Conservation (phyloP, 2,113 vertebrate genomes). For the Pavo muticus region DNA sequence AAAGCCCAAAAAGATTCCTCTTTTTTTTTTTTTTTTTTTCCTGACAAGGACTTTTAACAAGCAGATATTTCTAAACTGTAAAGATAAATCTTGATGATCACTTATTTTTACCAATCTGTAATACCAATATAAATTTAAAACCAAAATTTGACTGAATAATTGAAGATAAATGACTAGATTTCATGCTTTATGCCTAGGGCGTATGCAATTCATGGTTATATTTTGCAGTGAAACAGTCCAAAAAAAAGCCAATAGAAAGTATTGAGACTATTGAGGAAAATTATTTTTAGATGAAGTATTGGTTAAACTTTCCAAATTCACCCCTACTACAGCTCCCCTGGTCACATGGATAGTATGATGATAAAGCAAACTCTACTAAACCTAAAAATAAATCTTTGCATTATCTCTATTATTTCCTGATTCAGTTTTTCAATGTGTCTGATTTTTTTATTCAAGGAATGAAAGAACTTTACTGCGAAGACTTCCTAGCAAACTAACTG, state of each 20-base stretch:
- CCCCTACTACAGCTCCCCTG: neutral
- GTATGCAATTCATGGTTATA: neutral
- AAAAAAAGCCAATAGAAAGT: neutral
- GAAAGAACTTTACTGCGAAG: neutral
- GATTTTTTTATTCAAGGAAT: neutral
- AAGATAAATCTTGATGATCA: neutral
- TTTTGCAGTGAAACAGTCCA: neutral
- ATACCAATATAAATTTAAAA: neutral
- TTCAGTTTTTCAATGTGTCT: neutral
- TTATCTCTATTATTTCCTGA: neutral
- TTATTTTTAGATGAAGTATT: constrained; percentile 18
- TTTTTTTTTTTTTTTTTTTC: neutral
- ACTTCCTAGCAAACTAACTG: neutral
- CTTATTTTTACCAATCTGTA: neutral
- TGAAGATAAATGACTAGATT: neutral
- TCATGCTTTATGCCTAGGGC: neutral
- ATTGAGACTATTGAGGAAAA: neutral
- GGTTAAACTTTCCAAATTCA: neutral
- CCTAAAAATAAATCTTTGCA: neutral
- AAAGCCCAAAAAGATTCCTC: neutral
- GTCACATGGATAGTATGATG: neutral
- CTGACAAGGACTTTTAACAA: neutral
- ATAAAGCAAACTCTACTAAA: neutral
- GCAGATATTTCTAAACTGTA: neutral
- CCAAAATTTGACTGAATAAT: neutral